Evolutionary conservation across 2,888 invertebrate genomes (phyloP).

Genomic region (Cancer borealis): DNA sequence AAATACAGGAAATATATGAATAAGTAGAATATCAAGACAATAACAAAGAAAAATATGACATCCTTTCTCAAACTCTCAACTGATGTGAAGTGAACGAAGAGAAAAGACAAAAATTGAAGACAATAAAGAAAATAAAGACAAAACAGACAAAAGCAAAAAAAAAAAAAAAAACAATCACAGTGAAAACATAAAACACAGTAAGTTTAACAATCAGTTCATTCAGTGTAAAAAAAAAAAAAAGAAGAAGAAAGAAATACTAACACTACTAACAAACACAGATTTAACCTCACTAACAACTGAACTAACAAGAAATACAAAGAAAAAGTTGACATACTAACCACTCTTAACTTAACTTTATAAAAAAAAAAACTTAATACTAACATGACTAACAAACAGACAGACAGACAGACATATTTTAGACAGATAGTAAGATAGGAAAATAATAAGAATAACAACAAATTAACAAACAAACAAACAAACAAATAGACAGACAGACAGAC

Average conservation of each 20-base stretch:
- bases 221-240: neutral
- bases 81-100: neutral
- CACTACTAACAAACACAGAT: neutral
- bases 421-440: no score
- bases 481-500: neutral
- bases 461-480: neutral
- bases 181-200: neutral
- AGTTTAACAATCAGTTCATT: neutral
- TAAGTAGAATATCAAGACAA: no score
- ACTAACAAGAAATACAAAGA: neutral
- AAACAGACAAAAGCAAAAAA: neutral
- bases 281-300: neutral
- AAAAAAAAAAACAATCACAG: neutral
- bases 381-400: neutral
- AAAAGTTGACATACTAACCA: neutral
- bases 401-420: neutral
- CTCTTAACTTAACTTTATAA: neutral
- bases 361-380: neutral
- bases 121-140: neutral
- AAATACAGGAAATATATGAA: neutral
- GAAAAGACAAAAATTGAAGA: neutral
- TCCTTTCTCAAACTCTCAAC: neutral
- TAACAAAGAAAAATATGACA: neutral
- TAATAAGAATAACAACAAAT: neutral
- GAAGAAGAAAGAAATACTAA: neutral